Percentiles rank a stretch among this genome's conserved stretches.
These are phyloP conservation scores for Drosophila sechellia DNA, from an alignment of 1,140 invertebrate species.

Conservation along the genomic window DNA sequence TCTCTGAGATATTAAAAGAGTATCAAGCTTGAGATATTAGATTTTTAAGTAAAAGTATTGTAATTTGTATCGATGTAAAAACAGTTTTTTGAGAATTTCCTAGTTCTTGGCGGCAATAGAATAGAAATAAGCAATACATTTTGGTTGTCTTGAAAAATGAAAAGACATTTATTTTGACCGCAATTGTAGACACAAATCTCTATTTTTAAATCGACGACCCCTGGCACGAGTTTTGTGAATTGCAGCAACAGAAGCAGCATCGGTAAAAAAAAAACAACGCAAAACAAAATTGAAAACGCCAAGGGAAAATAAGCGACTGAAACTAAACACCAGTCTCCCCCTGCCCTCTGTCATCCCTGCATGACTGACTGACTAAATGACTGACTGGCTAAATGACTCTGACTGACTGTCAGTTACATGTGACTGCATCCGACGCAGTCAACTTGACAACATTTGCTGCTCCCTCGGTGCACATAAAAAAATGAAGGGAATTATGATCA, in stretches of 20 bases:
- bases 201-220: constrained; percentile 64
- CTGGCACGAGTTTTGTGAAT: constrained; percentile 61
- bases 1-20: neutral
- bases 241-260: constrained; percentile 58
- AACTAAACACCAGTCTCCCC: constrained; percentile 28
- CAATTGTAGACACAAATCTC: constrained; percentile 21
- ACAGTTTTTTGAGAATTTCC: neutral
- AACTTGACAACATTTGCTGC: constrained; percentile 48
- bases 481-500: neutral
- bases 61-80: neutral
- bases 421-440: constrained; percentile 69
- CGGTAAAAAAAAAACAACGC: constrained; percentile 48
- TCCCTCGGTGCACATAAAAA: constrained; percentile 6
- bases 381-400: constrained; percentile 77
- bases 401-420: constrained; percentile 74
- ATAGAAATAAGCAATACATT: neutral
- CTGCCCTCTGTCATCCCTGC: constrained; percentile 42
- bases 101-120: neutral
- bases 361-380: constrained; percentile 52
- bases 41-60: neutral
- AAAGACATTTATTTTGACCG: constrained; percentile 5
- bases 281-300: constrained; percentile 57
- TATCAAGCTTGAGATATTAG: neutral
- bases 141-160: neutral
- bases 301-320: constrained; percentile 39